Conservation (phyloP, 2,888 invertebrate species). For the Lepidochitona cinerea region DNA sequence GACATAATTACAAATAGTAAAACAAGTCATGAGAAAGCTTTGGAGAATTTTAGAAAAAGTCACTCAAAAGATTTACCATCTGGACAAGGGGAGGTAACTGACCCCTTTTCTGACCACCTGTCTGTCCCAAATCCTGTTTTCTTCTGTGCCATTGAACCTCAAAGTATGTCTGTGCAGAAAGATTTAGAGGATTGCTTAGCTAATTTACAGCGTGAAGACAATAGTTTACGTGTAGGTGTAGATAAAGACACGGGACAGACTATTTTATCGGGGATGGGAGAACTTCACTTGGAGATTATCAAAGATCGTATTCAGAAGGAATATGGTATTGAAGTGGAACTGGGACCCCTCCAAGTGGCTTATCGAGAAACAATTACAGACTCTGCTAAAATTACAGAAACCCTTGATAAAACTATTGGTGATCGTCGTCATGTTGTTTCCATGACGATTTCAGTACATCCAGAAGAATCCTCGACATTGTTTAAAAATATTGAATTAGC, state of each 20-base stretch:
- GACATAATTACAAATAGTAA: conserved; percentile 70
- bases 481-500: conserved; percentile 51
- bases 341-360: conserved; percentile 88
- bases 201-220: conserved; percentile 90
- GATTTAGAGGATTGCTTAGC: conserved; percentile 85
- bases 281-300: conserved; percentile 93
- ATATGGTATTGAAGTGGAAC: conserved; percentile 90
- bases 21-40: conserved; percentile 34
- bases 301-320: conserved; percentile 89
- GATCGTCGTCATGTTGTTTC: conserved; percentile 76
- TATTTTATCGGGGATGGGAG: conserved; percentile 90
- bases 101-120: conserved; percentile 73
- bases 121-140: conserved; percentile 94
- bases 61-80: background rate
- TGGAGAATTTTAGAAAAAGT: conserved; percentile 11
- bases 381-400: conserved; percentile 67
- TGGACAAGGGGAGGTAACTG: conserved; percentile 38
- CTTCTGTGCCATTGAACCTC: conserved; percentile 95
- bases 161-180: conserved; percentile 82
- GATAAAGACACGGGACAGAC: conserved; percentile 90
- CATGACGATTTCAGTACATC: conserved; percentile 77
- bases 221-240: conserved; percentile 72
- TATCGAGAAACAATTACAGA: conserved; percentile 84
- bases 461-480: conserved; percentile 50
- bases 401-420: conserved; percentile 79